Base-by-base conservation (phyloP, 1,140 invertebrate species). In the Elymnias hypermnestra region DNA sequence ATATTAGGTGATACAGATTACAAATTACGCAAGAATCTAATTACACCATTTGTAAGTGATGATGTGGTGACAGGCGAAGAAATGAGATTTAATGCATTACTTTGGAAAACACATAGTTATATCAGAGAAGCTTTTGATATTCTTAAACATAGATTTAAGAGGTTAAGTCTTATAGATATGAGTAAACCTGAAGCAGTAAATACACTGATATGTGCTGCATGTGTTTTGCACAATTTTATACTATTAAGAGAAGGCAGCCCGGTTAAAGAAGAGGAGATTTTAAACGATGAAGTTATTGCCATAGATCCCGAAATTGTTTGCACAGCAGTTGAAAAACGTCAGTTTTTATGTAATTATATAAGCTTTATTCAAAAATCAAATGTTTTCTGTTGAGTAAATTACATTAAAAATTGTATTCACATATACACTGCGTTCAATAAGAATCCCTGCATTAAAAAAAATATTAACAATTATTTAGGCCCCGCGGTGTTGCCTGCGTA, bases 261-360 rank as follows among this genome's bases (percentile, higher is more conserved):
- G 33, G 39, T 85, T 5, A 83, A 85, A 37, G 65, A 78, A 52
- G 82, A 83, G 54, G 25, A 57, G 0, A 38, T 75, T 22, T 46
- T 55, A 23, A 78, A 63, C 58, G 68, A 76, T 57, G 72, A 82
- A 53, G 62, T 63, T 40, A 54, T 85, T 14, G 63, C 57, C 10
- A 69, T 85, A 41, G 78, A 83, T 45, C 69, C 52, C 12, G 57
- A 63, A 50, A 60, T 83, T 57, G 77, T 85, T 3, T 70, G 62
- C 41, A 75, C 63, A 37, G 73, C 78, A 23, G 17, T 38, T 10
- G 82, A 85, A 39, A 85, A 85, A 29, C 57, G 82, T 12, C 73
- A 81, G 37, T 85, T 83, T 64, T 39, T 85, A 26, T 85, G 75
- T 69, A 78, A 82, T 47, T 85, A 82, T 47, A 75, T 85, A n/a